Evolutionary conservation across 1,140 invertebrate species (phyloP).

Genomic region (Acromyrmex echinatior): DNA sequence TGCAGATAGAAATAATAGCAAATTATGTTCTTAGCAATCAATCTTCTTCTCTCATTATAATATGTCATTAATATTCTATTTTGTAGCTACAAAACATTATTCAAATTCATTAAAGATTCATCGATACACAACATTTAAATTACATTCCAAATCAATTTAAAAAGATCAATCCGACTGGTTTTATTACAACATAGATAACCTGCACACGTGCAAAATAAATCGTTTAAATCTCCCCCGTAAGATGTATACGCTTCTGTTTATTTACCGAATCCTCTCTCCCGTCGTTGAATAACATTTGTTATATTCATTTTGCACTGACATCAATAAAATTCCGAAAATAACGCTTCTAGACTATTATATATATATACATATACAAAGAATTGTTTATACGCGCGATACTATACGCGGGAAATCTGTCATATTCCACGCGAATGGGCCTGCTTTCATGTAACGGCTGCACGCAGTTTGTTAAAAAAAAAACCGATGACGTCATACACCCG

Average conservation of each 20-base stretch:
- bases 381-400: conserved; percentile 55
- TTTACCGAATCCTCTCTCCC: conserved; percentile 82
- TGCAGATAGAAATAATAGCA: not conserved
- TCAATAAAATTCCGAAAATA: conserved; percentile 55
- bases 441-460: conserved; percentile 35
- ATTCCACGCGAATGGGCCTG: conserved; percentile 65
- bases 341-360: conserved; percentile 6
- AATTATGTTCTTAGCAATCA: not conserved
- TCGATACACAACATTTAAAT: not conserved
- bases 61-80: not conserved
- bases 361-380: not conserved
- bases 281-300: conserved; percentile 75
- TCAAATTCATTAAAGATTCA: not conserved
- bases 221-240: not conserved
- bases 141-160: conserved; percentile 10
- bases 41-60: not conserved
- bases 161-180: not conserved
- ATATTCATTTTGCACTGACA: conserved; percentile 80
- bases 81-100: not conserved
- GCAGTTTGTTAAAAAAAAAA: not conserved
- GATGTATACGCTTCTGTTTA: conserved; percentile 32
- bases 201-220: conserved; percentile 4
- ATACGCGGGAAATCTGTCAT: conserved; percentile 78
- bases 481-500: not conserved
- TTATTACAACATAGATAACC: conserved; percentile 42